Conservation (phyloP, 1,140 invertebrate genomes). For the Drosophila orosa region DNA sequence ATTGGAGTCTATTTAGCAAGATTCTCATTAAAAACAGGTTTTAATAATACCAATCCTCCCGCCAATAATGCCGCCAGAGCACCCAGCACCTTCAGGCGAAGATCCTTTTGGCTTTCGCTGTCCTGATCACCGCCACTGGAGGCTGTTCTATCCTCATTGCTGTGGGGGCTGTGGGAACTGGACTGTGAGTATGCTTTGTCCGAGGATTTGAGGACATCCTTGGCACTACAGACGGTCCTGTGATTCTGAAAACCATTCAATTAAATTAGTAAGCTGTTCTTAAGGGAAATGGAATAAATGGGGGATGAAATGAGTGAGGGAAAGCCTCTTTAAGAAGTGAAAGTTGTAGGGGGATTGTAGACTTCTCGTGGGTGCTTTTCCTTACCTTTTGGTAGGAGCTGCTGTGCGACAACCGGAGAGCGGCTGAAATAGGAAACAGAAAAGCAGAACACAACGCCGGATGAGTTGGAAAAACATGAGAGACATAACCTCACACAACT, state of each 20-base stretch:
- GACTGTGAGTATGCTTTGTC: constrained; percentile 38
- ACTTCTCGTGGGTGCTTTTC: constrained; percentile 10
- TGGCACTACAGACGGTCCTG: constrained; percentile 31
- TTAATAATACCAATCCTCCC: constrained; percentile 64
- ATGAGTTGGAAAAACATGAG: constrained; percentile 18
- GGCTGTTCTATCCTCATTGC: constrained; percentile 22
- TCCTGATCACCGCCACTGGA: constrained; percentile 14
- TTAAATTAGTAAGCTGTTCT: not conserved
- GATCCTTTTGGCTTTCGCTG: constrained; percentile 27
- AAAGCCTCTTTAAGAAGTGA: constrained; percentile 36
- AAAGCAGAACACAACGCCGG: not conserved
- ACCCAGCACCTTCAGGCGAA: constrained; percentile 48
- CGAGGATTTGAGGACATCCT: constrained; percentile 61
- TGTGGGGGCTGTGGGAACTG: not conserved
- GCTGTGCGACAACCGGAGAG: constrained; percentile 58
- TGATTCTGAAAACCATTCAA: not conserved
- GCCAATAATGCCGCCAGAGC: constrained; percentile 64
- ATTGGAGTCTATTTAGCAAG: not conserved
- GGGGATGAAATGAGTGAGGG: constrained; percentile 1
- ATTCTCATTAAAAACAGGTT: not conserved
- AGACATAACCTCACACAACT: constrained; percentile 48
- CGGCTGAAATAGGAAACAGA: constrained; percentile 26
- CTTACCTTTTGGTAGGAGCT: constrained; percentile 81
- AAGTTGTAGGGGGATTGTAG: not conserved
- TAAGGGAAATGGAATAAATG: not conserved